Evolutionary conservation across 1,140 invertebrate genomes (phyloP).

Genomic region (Drosophila kohkoa): DNA sequence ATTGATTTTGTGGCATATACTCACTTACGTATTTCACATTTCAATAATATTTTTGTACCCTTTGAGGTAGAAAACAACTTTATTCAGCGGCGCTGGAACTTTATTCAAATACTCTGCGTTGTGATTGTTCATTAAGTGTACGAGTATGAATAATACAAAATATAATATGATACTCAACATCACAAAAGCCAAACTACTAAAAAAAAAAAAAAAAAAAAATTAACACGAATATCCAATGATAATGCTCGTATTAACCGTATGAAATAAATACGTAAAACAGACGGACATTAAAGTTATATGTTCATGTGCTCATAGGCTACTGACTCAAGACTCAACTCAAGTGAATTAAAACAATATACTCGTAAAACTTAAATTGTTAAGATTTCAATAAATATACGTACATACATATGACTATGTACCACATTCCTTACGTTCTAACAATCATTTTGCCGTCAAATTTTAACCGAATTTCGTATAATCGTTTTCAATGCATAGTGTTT

Average conservation of each 20-base stretch:
- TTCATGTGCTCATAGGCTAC: constrained; percentile 16
- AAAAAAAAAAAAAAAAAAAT: not conserved
- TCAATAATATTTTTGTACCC: constrained; percentile 15
- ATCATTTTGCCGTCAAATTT: constrained; percentile 43
- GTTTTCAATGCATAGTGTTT: constrained; percentile 29
- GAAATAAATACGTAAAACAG: not conserved
- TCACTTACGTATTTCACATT: constrained; percentile 47
- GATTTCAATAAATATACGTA: constrained; percentile 44
- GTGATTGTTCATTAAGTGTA: constrained; percentile 84
- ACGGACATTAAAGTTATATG: constrained; percentile 7
- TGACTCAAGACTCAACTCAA: constrained; percentile 46
- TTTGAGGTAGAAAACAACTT: constrained; percentile 31
- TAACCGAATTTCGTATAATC: constrained; percentile 25
- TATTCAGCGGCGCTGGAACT: constrained; percentile 62
- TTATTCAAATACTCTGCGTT: constrained; percentile 84
- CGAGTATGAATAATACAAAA: constrained; percentile 55
- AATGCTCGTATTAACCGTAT: constrained; percentile 10
- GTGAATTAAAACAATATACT: constrained; percentile 35
- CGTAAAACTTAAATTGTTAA: constrained; percentile 42
- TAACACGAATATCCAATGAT: constrained; percentile 39
- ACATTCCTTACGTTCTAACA: constrained; percentile 42
- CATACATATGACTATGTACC: constrained; percentile 7
- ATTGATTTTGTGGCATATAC: constrained; percentile 53
- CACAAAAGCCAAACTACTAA: constrained; percentile 12
- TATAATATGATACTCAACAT: constrained; percentile 51